phyloP scores from a whole-genome alignment of 1,140 invertebrate genomes.

The Rhizoglyphus robini region DNA sequence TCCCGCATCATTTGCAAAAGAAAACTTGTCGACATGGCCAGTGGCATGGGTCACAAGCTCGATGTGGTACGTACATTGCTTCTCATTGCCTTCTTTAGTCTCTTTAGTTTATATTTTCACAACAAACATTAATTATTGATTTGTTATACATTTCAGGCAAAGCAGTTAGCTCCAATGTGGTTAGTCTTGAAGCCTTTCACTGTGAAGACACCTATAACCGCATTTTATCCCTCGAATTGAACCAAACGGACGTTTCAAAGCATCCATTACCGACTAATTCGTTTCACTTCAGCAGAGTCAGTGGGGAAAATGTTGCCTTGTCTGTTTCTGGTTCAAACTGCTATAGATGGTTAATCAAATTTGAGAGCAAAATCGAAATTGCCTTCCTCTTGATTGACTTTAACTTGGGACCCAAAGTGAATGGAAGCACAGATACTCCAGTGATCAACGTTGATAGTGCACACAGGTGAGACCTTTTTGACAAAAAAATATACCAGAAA shows the following conservation, averaged over 20 bases:
- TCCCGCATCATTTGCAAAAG: conserved; percentile 4
- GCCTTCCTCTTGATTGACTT: conserved; percentile 2
- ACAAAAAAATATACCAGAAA: background rate
- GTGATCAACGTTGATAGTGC: background rate
- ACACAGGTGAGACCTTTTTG: background rate
- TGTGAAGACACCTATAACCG: background rate
- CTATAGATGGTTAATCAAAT: conserved; percentile 2
- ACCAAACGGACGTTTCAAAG: background rate
- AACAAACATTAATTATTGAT: background rate
- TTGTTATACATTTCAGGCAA: background rate
- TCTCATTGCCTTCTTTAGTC: too few species aligned
- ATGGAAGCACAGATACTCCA: background rate
- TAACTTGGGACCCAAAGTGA: background rate
- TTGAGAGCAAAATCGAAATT: background rate
- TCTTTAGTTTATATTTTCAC: too few species aligned
- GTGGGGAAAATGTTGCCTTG: background rate
- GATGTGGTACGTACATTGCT: conserved; percentile 16
- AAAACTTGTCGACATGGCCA: background rate
- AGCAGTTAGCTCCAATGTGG: background rate
- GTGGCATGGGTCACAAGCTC: conserved; percentile 5
- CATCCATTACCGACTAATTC: background rate
- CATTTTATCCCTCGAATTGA: background rate
- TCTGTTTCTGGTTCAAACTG: conserved; percentile 4
- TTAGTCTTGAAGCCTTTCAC: background rate
- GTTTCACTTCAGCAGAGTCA: background rate